These are phyloP conservation scores for Prietella phreatophila DNA, from an alignment of 2,113 vertebrate species.

Conservation along the genomic window DNA sequence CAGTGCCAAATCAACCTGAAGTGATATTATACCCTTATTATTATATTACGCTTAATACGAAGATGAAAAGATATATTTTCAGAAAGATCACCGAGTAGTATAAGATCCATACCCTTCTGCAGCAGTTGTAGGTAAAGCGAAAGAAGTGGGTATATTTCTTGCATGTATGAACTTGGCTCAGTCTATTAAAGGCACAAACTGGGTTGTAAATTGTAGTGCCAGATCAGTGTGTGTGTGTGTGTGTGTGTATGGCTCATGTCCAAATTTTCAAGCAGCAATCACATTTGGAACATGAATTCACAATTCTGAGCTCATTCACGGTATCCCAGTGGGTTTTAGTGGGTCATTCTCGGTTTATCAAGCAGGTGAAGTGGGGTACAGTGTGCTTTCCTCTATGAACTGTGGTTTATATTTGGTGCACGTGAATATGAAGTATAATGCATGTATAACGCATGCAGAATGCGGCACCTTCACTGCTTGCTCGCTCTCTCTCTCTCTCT, in stretches of 20 bases:
- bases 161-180: not conserved
- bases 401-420: not conserved
- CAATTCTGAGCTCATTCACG: not conserved
- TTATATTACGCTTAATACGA: not conserved
- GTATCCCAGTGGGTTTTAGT: no score
- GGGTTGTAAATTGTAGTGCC: not conserved
- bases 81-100: not conserved
- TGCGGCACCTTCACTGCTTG: slow-evolving; percentile 3
- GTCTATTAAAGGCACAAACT: not conserved
- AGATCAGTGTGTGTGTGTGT: not conserved
- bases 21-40: not conserved
- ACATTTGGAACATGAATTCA: not conserved
- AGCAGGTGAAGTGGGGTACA: no score
- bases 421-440: not conserved
- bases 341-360: no score
- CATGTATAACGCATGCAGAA: slow-evolving; percentile 19
- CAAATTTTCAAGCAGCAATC: not conserved
- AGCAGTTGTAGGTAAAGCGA: no score
- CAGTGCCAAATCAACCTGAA: not conserved
- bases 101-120: not conserved
- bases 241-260: not conserved
- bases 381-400: not conserved
- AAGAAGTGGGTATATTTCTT: not conserved
- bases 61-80: not conserved
- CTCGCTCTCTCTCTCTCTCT: no score